Percentiles rank a stretch among this genome's conserved stretches.
Conservation (phyloP, 2,888 invertebrate genomes). For the Leptodirus hochenwartii region DNA sequence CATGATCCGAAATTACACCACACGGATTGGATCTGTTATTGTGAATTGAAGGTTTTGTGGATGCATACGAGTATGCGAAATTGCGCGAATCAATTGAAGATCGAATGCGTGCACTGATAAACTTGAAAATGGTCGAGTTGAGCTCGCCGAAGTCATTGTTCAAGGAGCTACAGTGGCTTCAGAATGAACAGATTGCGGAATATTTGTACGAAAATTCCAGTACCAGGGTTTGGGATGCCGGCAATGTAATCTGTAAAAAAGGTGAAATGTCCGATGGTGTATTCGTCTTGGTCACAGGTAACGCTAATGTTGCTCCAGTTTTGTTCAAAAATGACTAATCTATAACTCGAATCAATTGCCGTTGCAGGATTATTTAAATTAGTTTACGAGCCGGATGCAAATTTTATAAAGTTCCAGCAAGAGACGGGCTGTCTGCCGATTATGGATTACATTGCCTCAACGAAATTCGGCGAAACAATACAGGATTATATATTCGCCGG, state of each 20-base stretch:
- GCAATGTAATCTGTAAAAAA: conserved; percentile 15
- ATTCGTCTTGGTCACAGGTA: conserved; percentile 26
- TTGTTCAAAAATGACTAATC: no score
- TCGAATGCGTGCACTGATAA: conserved; percentile 4
- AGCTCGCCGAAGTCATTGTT: conserved; percentile 29
- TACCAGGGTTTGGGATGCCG: conserved; percentile 15
- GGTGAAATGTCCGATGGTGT: conserved; percentile 25
- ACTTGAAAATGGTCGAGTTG: conserved; percentile 25
- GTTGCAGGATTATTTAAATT: conserved; percentile 11
- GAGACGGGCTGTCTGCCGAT: conserved; percentile 33
- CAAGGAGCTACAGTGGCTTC: conserved; percentile 16
- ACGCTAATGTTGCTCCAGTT: no score
- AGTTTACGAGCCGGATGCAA: conserved; percentile 16
- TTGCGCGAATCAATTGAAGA: conserved; percentile 3
- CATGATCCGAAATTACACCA: conserved; percentile 2
- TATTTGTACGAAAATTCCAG: conserved; percentile 13
- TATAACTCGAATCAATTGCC: no score
- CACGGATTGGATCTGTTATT: neutral
- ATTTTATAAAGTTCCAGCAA: no score
- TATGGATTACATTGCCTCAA: conserved; percentile 32
- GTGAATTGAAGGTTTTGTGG: conserved; percentile 1
- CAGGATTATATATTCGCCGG: conserved; percentile 40
- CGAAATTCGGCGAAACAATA: conserved; percentile 29
- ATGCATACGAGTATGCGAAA: conserved; percentile 4
- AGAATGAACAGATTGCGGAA: conserved; percentile 11